phyloP scores from a whole-genome alignment of 2,888 invertebrate genomes.

The Lymantria monacha region DNA sequence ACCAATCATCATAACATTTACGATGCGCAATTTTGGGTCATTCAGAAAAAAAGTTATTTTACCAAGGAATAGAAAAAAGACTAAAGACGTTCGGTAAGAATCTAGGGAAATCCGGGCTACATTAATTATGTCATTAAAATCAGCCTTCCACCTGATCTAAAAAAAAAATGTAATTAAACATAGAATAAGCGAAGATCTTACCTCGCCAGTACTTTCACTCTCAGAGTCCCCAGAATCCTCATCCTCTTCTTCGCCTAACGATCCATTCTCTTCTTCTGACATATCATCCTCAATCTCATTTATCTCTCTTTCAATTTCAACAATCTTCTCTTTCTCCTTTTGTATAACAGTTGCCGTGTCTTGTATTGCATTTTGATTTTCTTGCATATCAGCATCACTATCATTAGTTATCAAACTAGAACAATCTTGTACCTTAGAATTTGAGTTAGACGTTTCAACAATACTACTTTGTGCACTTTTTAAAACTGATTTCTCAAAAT shows the following conservation, averaged over 20 bases:
- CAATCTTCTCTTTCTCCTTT: slow-evolving; percentile 66
- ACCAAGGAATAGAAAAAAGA: too few relatives aligned
- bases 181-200: neutral
- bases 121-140: too few relatives aligned
- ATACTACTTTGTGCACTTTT: slow-evolving; percentile 53
- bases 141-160: too few relatives aligned
- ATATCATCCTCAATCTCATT: slow-evolving; percentile 69
- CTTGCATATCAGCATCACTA: slow-evolving; percentile 59
- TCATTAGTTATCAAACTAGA: slow-evolving; percentile 71
- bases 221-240: slow-evolving; percentile 17
- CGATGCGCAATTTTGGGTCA: too few relatives aligned
- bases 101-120: too few relatives aligned
- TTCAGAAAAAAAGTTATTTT: too few relatives aligned
- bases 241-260: slow-evolving; percentile 27
- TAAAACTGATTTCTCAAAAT: slow-evolving; percentile 57
- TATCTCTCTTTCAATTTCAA: slow-evolving; percentile 72
- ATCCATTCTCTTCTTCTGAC: slow-evolving; percentile 45
- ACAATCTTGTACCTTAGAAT: slow-evolving; percentile 33
- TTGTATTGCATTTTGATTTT: slow-evolving; percentile 29
- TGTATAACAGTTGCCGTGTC: slow-evolving; percentile 49
- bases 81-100: too few relatives aligned
- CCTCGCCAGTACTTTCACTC: slow-evolving; percentile 22
- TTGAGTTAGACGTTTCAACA: slow-evolving; percentile 35
- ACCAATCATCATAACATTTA: too few relatives aligned
- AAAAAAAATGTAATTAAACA: too few relatives aligned